Evolutionary conservation across 1,140 invertebrate species (phyloP).

Genomic region (Sesamia nonagrioides): DNA sequence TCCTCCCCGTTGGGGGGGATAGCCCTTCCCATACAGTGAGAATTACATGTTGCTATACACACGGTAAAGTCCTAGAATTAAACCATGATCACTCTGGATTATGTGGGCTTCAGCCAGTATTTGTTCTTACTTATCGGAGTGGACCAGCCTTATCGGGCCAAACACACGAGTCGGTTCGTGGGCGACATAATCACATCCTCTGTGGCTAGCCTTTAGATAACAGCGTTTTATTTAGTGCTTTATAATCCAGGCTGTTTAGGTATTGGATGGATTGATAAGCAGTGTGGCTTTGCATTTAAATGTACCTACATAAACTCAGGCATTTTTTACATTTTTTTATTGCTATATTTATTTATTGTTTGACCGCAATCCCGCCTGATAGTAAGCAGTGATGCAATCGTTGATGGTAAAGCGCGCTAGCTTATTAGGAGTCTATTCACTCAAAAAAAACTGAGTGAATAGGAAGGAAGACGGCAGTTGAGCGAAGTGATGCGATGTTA

Average conservation of each 20-base stretch:
- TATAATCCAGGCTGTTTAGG: neutral
- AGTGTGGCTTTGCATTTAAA: neutral
- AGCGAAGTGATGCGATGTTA: no score
- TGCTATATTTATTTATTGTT: no score
- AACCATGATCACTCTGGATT: constrained; percentile 6
- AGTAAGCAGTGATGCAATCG: no score
- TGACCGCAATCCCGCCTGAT: no score
- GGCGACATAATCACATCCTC: constrained; percentile 18
- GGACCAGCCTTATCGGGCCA: neutral
- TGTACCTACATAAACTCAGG: neutral
- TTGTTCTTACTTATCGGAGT: constrained; percentile 11
- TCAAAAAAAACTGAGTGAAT: no score
- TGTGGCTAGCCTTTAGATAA: constrained; percentile 17
- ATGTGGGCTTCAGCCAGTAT: neutral
- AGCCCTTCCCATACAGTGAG: neutral
- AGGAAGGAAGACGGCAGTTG: no score
- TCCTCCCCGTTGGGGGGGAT: no score
- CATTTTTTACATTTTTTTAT: no score
- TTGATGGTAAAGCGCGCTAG: no score
- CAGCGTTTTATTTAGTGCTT: neutral
- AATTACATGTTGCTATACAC: neutral
- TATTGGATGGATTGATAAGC: neutral
- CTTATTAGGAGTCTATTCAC: no score
- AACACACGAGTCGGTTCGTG: neutral
- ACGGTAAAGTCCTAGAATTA: neutral